phyloP scores from a whole-genome alignment of 2,797 vertebrate genomes.

The Numenius phaeopus region DNA sequence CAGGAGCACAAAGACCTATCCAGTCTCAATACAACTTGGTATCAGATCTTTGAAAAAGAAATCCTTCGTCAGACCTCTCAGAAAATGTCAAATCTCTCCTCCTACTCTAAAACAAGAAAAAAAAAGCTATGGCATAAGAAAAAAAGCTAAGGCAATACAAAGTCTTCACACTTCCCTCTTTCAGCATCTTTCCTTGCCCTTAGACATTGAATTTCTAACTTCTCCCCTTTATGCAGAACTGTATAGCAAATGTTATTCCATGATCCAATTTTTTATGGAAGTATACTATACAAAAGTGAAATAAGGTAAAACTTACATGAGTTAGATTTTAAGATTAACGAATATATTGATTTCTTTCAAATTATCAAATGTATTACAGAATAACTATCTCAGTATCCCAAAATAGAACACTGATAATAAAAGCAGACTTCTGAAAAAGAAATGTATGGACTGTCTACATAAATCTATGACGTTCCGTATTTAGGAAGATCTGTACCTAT shows the following conservation, averaged over 20 bases:
- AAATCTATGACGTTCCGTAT: not conserved
- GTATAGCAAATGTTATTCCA: not conserved
- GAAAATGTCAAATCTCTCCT: not conserved
- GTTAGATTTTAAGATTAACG: not conserved
- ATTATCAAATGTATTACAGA: not conserved
- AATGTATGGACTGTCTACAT: not conserved
- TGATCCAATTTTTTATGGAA: not conserved
- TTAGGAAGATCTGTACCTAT: not conserved
- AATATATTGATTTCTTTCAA: not conserved
- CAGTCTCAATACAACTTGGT: not conserved
- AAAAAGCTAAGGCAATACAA: not conserved
- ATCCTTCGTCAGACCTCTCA: not conserved
- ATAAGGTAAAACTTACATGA: not conserved
- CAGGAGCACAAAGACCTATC: not conserved
- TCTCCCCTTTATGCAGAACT: not conserved
- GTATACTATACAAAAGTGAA: not conserved
- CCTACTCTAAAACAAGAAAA: not conserved
- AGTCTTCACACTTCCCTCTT: not conserved
- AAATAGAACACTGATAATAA: not conserved
- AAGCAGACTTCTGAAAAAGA: not conserved
- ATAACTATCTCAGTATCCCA: not conserved
- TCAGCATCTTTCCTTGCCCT: not conserved
- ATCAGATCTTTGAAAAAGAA: not conserved
- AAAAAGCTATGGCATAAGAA: not conserved
- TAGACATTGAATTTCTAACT: not conserved